Base-by-base conservation (phyloP, 2,888 invertebrate species). In the Diarsia rubi region DNA sequence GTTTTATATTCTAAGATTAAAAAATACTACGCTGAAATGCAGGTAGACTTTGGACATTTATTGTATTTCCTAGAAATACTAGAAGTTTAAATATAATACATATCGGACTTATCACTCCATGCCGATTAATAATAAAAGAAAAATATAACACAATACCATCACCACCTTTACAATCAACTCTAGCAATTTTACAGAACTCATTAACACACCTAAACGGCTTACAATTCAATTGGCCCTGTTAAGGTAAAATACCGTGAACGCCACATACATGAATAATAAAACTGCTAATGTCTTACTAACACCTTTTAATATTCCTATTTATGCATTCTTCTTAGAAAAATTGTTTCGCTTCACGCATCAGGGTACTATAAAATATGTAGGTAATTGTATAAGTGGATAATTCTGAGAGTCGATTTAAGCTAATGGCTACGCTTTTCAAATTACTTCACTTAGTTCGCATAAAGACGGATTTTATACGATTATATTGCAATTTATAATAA, bases 211-310 rank as follows among this genome's bases (percentile, higher is more conserved):
- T 24, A 44, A 72, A 73, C 49, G 42, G 4, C 52, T 79, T 42
- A 68, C 79, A n/a, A 80, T 79, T 31, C 64, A 65, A 72, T 65
- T 72, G 45, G 37, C 54, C 79, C 67, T 72, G 67, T 68, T 65
- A 83, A 65, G 60, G 79, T 67, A 79, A 79, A 80, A 68, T 83
- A 80, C 72, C 80, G 67, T 83, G 73, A 83, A 79, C 54, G 47
- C 76, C 65, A 68, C 80, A 78, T 83, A 64, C 47, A 79, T 80
- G 79, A 72, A 80, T 80, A 80, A 83, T 83, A 83, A 72, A 68
- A 68, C 16, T 3, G 64, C 64, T 72, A 80, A 83, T 80, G 68
- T 72, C 83, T 80, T 44, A 80, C 74, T 81, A 73, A 81, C 81
- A 80, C 63, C 65, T 73, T 66, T 63, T 79, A 64, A 71, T 83